These are phyloP conservation scores for Netelia melanura DNA, from an alignment of 2,888 invertebrate genomes.

Conservation along the genomic window DNA sequence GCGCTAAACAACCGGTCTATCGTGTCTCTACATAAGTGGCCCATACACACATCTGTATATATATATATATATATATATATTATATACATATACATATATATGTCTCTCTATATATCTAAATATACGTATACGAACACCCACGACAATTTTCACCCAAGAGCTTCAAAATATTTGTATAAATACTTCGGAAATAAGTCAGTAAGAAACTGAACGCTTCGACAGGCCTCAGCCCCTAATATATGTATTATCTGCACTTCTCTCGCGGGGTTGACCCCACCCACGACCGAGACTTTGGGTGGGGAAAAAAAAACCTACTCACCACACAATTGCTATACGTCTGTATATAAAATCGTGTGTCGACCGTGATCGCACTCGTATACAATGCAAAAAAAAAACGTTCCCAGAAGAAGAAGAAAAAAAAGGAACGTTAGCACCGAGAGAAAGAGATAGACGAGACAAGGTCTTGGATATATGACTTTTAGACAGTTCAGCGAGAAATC, in stretches of 20 bases:
- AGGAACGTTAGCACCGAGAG: constrained; percentile 12
- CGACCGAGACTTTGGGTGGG: constrained; percentile 6
- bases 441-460: constrained; percentile 27
- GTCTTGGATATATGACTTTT: constrained; percentile 18
- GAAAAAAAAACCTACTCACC: not conserved
- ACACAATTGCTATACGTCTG: constrained; percentile 1
- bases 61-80: not conserved
- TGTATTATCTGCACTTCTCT: constrained; percentile 33
- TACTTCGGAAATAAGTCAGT: constrained; percentile 34
- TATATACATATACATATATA: not conserved
- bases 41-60: not conserved
- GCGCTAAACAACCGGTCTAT: not conserved
- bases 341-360: constrained; percentile 6
- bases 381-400: constrained; percentile 8
- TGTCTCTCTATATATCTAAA: not conserved
- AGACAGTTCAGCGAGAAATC: constrained; percentile 20
- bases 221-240: constrained; percentile 35
- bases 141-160: not conserved
- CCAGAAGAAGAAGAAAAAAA: constrained; percentile 24
- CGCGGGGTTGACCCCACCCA: constrained; percentile 40
- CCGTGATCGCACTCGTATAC: constrained; percentile 26
- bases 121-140: not conserved
- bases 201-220: constrained; percentile 30
- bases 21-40: not conserved
- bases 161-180: not conserved